Conservation (phyloP, 2,797 vertebrate species). For the Micrastur ruficollis region DNA sequence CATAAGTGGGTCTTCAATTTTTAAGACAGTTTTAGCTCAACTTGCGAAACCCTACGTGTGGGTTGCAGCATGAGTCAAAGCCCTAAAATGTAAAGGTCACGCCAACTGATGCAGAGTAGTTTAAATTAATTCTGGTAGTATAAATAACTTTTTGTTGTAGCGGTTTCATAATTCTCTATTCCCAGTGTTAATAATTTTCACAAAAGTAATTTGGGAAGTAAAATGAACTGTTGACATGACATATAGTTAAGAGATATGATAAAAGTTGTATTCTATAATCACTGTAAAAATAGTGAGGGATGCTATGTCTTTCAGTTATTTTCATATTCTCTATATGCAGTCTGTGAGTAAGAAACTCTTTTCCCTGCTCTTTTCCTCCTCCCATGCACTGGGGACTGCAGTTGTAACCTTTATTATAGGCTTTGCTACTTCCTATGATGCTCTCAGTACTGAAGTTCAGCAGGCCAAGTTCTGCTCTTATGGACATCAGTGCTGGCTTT, state of each 20-base stretch:
- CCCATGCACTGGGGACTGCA: not conserved
- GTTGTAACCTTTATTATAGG: not conserved
- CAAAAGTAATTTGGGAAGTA: not conserved
- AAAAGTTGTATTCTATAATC: not conserved
- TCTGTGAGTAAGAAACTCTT: not conserved
- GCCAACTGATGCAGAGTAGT: conserved; percentile 8
- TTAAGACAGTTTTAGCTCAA: conserved; percentile 20
- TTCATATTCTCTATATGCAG: not conserved
- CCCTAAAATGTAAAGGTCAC: conserved; percentile 47
- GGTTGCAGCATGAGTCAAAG: conserved; percentile 61
- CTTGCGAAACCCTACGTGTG: not conserved
- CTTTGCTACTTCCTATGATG: not conserved
- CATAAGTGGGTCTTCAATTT: conserved; percentile 4
- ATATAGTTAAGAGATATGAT: not conserved
- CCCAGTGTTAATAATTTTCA: not conserved
- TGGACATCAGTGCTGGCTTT: not conserved
- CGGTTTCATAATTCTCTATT: conserved; percentile 25
- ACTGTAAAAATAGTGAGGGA: not conserved
- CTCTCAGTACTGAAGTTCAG: not conserved
- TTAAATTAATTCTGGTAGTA: conserved; percentile 36
- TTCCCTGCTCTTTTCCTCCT: not conserved
- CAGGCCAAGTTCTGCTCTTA: not conserved
- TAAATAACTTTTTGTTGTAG: conserved; percentile 25
- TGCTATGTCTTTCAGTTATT: not conserved
- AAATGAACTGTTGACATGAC: not conserved